Evolutionary conservation across 1,140 invertebrate species (phyloP).

Genomic region (Vanessa tameamea): DNA sequence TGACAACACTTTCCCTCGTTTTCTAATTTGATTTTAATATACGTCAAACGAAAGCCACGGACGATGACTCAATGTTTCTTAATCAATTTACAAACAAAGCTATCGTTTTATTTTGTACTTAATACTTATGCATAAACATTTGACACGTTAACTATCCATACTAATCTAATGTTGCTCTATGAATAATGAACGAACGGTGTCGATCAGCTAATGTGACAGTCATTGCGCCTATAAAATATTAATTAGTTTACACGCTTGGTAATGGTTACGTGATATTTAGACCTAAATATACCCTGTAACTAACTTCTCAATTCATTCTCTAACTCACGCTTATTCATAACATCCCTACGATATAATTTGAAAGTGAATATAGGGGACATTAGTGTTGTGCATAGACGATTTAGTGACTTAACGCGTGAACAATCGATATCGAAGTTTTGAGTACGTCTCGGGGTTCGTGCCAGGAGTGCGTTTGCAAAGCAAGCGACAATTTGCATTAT

Average conservation of each 20-base stretch:
- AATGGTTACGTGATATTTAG: conserved; percentile 28
- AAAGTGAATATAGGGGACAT: conserved; percentile 28
- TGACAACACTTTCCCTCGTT: conserved; percentile 17
- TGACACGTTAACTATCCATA: conserved; percentile 6
- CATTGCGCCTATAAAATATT: conserved; percentile 47
- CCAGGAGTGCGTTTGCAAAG: conserved; percentile 98
- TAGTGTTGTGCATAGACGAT: conserved; percentile 62
- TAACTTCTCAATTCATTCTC: conserved; percentile 14
- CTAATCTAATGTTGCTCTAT: conserved; percentile 27
- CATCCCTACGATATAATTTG: not conserved
- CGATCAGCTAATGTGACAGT: conserved; percentile 49
- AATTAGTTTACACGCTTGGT: conserved; percentile 45
- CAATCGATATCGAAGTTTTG: conserved; percentile 64
- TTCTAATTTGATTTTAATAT: conserved; percentile 19
- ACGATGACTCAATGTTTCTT: not conserved
- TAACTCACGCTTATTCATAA: conserved; percentile 9
- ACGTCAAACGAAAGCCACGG: conserved; percentile 5
- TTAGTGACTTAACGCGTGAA: conserved; percentile 62
- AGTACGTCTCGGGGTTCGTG: conserved; percentile 90
- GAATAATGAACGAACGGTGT: conserved; percentile 42
- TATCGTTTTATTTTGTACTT: conserved; percentile 28
- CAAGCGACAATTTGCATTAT: conserved; percentile 75
- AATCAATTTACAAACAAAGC: conserved; percentile 34
- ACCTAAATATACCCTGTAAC: conserved; percentile 20
- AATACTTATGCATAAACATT: not conserved